These are phyloP conservation scores for Puntigrus tetrazona DNA, from an alignment of 2,113 vertebrate genomes.

Conservation along the genomic window DNA sequence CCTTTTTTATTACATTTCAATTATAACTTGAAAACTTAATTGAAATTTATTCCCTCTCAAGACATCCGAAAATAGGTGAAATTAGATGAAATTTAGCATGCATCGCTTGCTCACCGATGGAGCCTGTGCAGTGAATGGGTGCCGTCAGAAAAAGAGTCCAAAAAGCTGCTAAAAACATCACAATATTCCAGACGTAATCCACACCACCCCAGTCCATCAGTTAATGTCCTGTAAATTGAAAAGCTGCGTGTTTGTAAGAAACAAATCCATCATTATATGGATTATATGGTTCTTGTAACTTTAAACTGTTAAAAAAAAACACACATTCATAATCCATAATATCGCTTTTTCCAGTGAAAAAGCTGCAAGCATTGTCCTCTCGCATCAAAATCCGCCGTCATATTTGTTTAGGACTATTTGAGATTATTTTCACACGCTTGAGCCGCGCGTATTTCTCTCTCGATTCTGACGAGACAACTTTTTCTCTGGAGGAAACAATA, in stretches of 20 bases:
- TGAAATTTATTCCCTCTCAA: not conserved
- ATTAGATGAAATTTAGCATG: not conserved
- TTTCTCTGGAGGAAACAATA: not conserved
- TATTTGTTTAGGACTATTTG: not conserved
- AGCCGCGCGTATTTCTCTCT: not conserved
- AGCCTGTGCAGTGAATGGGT: not conserved
- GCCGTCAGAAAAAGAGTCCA: not conserved
- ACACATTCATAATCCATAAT: not conserved
- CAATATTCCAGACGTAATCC: too few relatives aligned
- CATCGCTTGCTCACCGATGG: not conserved
- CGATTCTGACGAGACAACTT: not conserved
- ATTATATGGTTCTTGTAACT: not conserved
- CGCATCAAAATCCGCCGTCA: not conserved
- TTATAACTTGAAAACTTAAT: too few relatives aligned
- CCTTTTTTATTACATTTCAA: not conserved
- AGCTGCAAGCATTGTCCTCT: not conserved
- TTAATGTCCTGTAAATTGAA: not conserved
- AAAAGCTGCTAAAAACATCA: not conserved
- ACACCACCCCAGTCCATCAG: not conserved
- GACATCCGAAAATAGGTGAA: not conserved
- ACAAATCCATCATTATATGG: not conserved
- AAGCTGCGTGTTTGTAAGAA: not conserved
- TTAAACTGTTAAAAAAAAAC: too few relatives aligned
- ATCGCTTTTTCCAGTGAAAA: not conserved
- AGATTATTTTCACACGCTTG: not conserved